Base-by-base conservation (phyloP, 2,113 vertebrate species). In the Spea multiplicata region DNA sequence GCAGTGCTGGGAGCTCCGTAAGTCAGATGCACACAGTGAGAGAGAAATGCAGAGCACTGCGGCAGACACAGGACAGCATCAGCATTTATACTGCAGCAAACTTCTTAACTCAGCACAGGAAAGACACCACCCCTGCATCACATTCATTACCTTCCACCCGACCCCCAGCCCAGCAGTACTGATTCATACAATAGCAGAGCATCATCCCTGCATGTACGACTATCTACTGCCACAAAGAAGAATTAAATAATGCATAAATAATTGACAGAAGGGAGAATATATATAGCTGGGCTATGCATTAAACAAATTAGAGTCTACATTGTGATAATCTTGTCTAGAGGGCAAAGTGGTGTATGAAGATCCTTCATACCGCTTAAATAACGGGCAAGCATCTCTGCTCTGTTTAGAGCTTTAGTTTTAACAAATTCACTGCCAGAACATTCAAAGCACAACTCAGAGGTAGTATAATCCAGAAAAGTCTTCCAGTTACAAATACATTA, bases 1-100 rank as follows among this genome's bases (percentile, higher is more conserved):
- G 62, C 6, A 9, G 9, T 65, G 12, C n/a, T 30, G 65, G 12
- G 44, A 12, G 59, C 5, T n/a, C 5, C 61, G 55, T 8, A 67
- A 48, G 59, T 46, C 45, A 71, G 59, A 71, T 59, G 52, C 78
- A 68, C 71, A 50, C 53, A 49, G 62, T 59, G 47, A 48, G 16
- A 74, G 68, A 4, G 78, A 68, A 65, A 80, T 74, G 78, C 78
- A 80, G 79, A 74, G 79, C 83, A 85, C 82, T 85, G 84, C 84
- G 84, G 79, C 84, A 85, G 52, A 64, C 44, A 68, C 66, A 74
- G 66, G 61, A 62, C 78, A 72, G 68, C 55, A 59, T 49, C 69
- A 69, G 81, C 62, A 46, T 84, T 84, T 85, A 85, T 85, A 85
- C 81, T 77, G 82, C 72, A 77, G 76, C 78, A 81, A 82, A 83